These are phyloP conservation scores for Ryuthela nishihirai DNA, from an alignment of 2,888 invertebrate species.

Conservation along the genomic window DNA sequence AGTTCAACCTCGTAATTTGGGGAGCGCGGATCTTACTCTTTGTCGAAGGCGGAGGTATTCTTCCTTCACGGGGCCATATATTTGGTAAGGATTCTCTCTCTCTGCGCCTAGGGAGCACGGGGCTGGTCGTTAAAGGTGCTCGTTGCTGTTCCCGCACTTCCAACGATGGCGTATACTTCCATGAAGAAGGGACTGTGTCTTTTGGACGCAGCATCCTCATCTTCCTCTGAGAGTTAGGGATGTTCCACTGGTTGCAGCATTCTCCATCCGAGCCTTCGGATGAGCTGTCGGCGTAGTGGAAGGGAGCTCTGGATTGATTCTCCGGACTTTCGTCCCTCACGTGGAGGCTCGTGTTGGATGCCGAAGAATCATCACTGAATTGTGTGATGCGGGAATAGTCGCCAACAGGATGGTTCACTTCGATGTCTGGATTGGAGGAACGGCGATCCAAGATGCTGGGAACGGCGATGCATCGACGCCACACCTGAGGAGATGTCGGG, in stretches of 20 bases:
- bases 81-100: too few relatives aligned
- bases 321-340: conserved; percentile 10
- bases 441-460: conserved; percentile 5
- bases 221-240: conserved; percentile 5
- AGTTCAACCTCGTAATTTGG: too few relatives aligned
- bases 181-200: conserved; percentile 25
- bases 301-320: background rate
- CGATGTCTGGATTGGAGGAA: conserved; percentile 4
- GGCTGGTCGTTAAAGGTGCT: too few relatives aligned
- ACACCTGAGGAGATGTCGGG: conserved; percentile 26
- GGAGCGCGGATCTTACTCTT: too few relatives aligned
- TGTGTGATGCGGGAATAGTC: background rate
- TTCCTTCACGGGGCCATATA: too few relatives aligned
- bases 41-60: too few relatives aligned
- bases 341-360: conserved; percentile 16
- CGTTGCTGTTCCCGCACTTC: too few relatives aligned
- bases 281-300: conserved; percentile 1
- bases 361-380: conserved; percentile 33
- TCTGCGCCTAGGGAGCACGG: too few relatives aligned
- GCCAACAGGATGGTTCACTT: background rate
- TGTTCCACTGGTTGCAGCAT: background rate
- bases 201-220: conserved; percentile 9
- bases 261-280: conserved; percentile 15
- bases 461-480: conserved; percentile 13
- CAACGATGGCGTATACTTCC: conserved; percentile 23